A percentile compares a stretch with the other conserved stretches of the same genome.
Evolutionary conservation across 1,140 invertebrate genomes (phyloP).

Genomic region (Alviniconcha marisindica): DNA sequence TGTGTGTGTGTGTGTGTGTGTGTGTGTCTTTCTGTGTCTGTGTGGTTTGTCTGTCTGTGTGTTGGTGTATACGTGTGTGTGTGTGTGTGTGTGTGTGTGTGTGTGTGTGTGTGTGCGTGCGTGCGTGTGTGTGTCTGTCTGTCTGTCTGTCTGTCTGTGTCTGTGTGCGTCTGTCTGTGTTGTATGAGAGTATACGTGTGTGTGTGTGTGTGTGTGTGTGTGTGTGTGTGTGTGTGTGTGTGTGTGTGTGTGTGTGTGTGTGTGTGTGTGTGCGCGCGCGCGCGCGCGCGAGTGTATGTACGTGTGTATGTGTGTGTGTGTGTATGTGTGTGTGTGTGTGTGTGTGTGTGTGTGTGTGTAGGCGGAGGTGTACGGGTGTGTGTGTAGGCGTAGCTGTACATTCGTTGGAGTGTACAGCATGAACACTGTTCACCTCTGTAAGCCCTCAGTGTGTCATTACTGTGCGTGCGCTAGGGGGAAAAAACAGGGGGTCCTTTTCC

Average conservation of each 20-base stretch:
- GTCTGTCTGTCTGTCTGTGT: background rate
- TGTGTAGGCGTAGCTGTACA: too few relatives aligned
- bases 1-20: too few relatives aligned
- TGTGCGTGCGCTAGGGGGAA: too few relatives aligned
- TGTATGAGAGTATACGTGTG: background rate
- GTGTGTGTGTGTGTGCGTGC: background rate
- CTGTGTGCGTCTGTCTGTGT: background rate
- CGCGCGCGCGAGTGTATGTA: background rate
- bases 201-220: background rate
- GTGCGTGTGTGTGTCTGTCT: background rate
- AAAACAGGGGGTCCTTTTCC: too few relatives aligned
- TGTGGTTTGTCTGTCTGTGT: background rate
- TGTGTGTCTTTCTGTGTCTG: background rate
- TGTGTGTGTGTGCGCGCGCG: background rate
- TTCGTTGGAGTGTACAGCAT: too few relatives aligned
- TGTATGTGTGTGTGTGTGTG: too few relatives aligned
- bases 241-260: background rate
- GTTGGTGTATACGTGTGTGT: background rate
- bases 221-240: background rate
- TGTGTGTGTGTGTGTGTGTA: too few relatives aligned
- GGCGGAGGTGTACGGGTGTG: too few relatives aligned
- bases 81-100: background rate
- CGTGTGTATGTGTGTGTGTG: background rate
- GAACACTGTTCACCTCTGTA: too few relatives aligned
- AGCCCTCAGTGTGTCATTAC: too few relatives aligned